A percentile compares a stretch with the other conserved stretches of the same genome.
Conservation (phyloP, 2,888 invertebrate genomes). For the Chromoteleia sp. region DNA sequence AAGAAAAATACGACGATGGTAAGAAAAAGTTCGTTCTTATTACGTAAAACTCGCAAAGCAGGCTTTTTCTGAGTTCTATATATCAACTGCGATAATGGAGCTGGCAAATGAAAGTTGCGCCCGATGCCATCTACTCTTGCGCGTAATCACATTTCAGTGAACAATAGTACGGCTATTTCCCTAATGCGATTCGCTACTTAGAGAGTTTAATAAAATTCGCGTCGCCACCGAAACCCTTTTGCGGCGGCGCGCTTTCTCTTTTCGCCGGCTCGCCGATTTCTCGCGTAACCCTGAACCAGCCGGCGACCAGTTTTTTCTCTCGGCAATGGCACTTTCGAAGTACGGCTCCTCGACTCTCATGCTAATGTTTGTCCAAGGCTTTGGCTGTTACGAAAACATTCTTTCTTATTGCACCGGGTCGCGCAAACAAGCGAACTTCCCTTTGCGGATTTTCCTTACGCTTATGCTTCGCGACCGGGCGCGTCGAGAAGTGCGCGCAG, state of each 20-base stretch:
- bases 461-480: slow-evolving; percentile 19
- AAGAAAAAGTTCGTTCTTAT: slow-evolving; percentile 26
- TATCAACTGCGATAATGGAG: slow-evolving; percentile 44
- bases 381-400: slow-evolving; percentile 53
- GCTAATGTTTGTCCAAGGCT: slow-evolving; percentile 74
- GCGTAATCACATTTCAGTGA: slow-evolving; percentile 78
- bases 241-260: slow-evolving; percentile 61
- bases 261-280: slow-evolving; percentile 54
- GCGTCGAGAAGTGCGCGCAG: slow-evolving; percentile 12
- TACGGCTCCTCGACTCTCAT: slow-evolving; percentile 72
- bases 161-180: slow-evolving; percentile 79
- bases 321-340: slow-evolving; percentile 32
- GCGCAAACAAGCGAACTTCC: slow-evolving; percentile 50
- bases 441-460: slow-evolving; percentile 45
- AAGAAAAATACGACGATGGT: slow-evolving; percentile 28
- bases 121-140: slow-evolving; percentile 37
- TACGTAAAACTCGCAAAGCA: slow-evolving; percentile 34
- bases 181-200: slow-evolving; percentile 80
- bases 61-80: too few species aligned
- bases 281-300: neutral
- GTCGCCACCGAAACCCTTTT: slow-evolving; percentile 72
- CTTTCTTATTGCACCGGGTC: slow-evolving; percentile 44
- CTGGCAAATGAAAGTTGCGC: slow-evolving; percentile 48
- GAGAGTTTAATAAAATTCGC: slow-evolving; percentile 81
- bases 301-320: slow-evolving; percentile 35